phyloP scores from a whole-genome alignment of 1,140 invertebrate genomes.

The Holcopasites calliopsidis region DNA sequence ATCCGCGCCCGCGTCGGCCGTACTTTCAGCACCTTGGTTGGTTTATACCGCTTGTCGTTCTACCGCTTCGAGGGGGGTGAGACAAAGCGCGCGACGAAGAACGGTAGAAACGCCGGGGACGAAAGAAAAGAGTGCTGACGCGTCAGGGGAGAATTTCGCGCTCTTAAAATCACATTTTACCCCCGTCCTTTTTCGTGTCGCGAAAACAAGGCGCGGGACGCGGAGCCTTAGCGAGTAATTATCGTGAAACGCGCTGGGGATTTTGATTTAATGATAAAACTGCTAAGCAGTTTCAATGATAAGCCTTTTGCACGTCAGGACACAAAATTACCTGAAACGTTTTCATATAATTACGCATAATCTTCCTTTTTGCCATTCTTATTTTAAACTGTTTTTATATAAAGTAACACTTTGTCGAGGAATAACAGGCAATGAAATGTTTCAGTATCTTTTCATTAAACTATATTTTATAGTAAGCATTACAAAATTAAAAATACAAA shows the following conservation, averaged over 20 bases:
- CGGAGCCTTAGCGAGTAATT: conserved; percentile 36
- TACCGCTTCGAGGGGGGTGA: conserved; percentile 12
- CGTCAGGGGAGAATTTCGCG: conserved; percentile 40
- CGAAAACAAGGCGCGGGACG: conserved; percentile 33
- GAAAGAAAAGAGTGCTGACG: background rate
- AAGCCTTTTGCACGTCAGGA: background rate
- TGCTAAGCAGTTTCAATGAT: background rate
- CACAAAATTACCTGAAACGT: background rate
- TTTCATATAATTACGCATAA: background rate
- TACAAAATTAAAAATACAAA: too few species aligned
- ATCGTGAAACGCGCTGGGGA: conserved; percentile 15
- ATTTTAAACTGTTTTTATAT: too few species aligned
- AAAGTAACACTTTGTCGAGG: too few species aligned
- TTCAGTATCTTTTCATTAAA: too few species aligned
- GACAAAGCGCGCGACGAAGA: conserved; percentile 5
- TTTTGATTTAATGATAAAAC: conserved; percentile 23
- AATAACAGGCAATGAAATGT: too few species aligned
- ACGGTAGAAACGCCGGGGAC: background rate
- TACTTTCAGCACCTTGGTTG: conserved; percentile 52
- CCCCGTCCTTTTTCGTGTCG: conserved; percentile 5
- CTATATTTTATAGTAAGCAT: too few species aligned
- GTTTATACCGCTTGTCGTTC: conserved; percentile 37
- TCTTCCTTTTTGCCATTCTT: too few species aligned
- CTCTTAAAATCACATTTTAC: conserved; percentile 56
- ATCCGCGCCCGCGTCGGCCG: conserved; percentile 36